Evolutionary conservation across 2,888 invertebrate genomes (phyloP), one percentile per base, ranked within the genome.

Genomic region (Brassicogethes aeneus): DNA sequence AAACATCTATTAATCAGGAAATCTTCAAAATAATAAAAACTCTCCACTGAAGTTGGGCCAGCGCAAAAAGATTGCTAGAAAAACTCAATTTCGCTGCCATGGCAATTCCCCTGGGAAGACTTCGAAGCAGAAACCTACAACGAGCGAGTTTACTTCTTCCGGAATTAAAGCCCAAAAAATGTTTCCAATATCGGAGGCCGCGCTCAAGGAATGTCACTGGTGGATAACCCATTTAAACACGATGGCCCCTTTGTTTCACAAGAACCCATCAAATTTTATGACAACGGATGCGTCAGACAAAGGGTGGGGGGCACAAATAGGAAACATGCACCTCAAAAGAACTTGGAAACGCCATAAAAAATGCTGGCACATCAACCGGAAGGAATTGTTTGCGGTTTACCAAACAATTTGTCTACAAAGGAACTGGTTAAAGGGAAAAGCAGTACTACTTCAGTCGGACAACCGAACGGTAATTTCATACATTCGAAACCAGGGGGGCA

Each of bases 361-460:
- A 15, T 7, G 10, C 7, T 51, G 49, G 47, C 51, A 51, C 36
- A 46, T 51, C 16, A 51, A 48, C 40, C 29, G n/a, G 29, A 50
- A 50, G 30, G 50, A 50, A 31, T 10, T 51, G n/a, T 43, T 37
- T 37, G 47, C 48, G 7, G 44, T 50, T 3, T 41, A 33, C 8
- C 36, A 29, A 7, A 12, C 43, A 8, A n/a, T 51, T 10, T 13
- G 16, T 7, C 8, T 13, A n/a, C 34, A 3, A 23, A 33, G 17
- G 3, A 1, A 37, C 2, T 3, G 2, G 2, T 37, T 49, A 15
- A 36, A 17, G 29, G 41, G 35, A 2, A 40, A 44, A 17, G 13
- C 39, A 10, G 17, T 48, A 8, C 17, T 50, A 14, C 12, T 52
- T n/a, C 52, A 51, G 29, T 44, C 45, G 15, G 47, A 52, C 52